Percentiles rank a stretch among this genome's conserved stretches.
Conservation (phyloP, 2,113 vertebrate genomes). For the Nothobranchius furzeri region DNA sequence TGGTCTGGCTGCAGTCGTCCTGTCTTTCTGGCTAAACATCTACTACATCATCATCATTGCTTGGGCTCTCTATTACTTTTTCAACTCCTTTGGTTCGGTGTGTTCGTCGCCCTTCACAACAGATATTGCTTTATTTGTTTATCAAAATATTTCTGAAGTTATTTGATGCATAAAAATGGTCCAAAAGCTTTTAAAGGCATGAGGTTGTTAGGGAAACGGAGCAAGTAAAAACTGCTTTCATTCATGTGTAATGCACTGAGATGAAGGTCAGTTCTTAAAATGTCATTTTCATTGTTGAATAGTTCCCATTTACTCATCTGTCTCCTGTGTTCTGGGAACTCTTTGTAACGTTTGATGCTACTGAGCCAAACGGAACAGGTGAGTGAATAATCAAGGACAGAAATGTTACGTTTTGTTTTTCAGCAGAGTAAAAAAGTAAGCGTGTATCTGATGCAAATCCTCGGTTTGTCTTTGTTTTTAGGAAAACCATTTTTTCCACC, state of each 20-base stretch:
- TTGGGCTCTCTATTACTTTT: conserved; percentile 92
- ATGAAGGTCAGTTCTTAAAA: conserved; percentile 29
- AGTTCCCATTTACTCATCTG: conserved; percentile 3
- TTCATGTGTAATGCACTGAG: neutral
- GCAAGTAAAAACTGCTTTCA: too few relatives aligned
- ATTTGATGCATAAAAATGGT: too few relatives aligned
- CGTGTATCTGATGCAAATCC: neutral
- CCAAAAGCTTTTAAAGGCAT: too few relatives aligned
- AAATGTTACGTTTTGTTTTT: neutral
- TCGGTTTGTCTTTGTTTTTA: neutral
- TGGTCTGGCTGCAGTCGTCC: conserved; percentile 85
- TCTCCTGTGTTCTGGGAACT: conserved; percentile 5
- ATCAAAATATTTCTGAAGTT: too few relatives aligned
- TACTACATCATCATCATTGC: conserved; percentile 93
- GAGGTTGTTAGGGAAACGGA: too few relatives aligned
- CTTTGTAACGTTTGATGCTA: neutral
- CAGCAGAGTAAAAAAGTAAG: neutral
- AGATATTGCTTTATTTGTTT: neutral
- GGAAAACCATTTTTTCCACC: neutral
- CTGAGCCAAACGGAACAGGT: neutral
- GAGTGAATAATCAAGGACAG: conserved; percentile 1
- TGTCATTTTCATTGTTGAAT: conserved; percentile 23
- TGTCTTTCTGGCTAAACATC: conserved; percentile 93
- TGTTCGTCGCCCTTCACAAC: conserved; percentile 17
- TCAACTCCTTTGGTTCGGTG: conserved; percentile 87